Evolutionary conservation across 35 echinoderm and acorn worm genomes (phyloP), one percentile per base, ranked within the genome.

Genomic region (Lytechinus pictus): DNA sequence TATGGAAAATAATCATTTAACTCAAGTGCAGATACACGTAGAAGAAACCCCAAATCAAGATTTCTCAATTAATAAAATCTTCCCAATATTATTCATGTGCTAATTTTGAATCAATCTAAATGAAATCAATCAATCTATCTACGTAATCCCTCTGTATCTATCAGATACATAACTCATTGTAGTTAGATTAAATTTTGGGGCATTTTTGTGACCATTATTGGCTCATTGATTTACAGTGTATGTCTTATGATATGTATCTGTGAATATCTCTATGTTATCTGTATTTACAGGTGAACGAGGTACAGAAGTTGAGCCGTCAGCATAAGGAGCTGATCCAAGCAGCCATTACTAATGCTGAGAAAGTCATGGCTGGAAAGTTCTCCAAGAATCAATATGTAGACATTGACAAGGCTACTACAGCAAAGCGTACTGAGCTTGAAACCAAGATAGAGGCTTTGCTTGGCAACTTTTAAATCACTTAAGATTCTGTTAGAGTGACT

Each of bases 331-430:
- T 99, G 3, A 95, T 97, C 53, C 93, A 94, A 11, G 57, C 95
- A 1, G 94, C 96, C 57, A 87, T 99, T 9, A 97, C 95, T 91
- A 97, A 99, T 79, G 98, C 97, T 5, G 98, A 99, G 95, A 99
- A 97, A 61, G 96, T 99, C 6, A 97, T 99, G 3, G 54, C 93
- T 28, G 96, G 96, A 19, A 97, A 98, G 52, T 94, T 96, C 54
- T 97, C 97, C 29, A 99, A 99, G 89, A 95, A 96, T 28, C 98
- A 99, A 93, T 99, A 99, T 71, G 90, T 99, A 53, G 98, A 99
- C 61, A 87, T 97, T 7, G 98, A 99, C 28, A 97, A 97, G 94
- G 94, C 96, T 10, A 95, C 96, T 52, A 97, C 96, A 8, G 97
- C 98, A 14, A 97, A 96, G 54, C 96, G 98, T n/a, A 96, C 94